Evolutionary conservation across 2,888 invertebrate species (phyloP).

Genomic region (Lepidochrysops patricia): DNA sequence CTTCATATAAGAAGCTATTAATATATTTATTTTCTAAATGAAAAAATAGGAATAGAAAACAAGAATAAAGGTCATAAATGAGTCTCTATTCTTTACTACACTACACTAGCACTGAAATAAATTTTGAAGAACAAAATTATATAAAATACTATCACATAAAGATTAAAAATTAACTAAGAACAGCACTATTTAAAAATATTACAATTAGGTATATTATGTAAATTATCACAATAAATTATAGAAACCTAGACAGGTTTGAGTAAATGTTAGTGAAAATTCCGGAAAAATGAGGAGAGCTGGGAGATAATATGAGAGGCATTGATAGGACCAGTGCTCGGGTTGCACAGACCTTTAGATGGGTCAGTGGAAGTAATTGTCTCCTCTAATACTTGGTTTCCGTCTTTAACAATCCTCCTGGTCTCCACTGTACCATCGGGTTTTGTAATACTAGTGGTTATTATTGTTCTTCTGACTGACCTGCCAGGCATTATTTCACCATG

Average conservation of each 20-base stretch:
- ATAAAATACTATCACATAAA: not conserved
- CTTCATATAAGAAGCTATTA: too few species aligned
- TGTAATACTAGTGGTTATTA: constrained; percentile 60
- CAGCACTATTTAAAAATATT: not conserved
- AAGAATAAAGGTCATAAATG: not conserved
- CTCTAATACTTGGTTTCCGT: constrained; percentile 55
- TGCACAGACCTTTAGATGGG: constrained; percentile 30
- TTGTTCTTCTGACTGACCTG: constrained; percentile 54
- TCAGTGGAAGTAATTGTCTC: constrained; percentile 32
- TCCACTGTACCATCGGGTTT: constrained; percentile 60
- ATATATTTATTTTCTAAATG: too few species aligned
- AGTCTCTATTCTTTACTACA: not conserved
- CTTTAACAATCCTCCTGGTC: constrained; percentile 56
- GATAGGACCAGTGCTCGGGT: constrained; percentile 38
- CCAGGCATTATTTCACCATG: constrained; percentile 47
- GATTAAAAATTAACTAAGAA: not conserved
- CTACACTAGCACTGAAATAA: not conserved
- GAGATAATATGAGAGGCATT: constrained; percentile 41
- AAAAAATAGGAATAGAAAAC: too few species aligned
- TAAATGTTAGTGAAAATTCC: constrained; percentile 43
- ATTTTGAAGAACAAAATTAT: not conserved
- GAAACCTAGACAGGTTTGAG: constrained; percentile 5
- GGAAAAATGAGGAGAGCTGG: constrained; percentile 50
- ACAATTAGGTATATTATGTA: not conserved
- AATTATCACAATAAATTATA: constrained; percentile 22